Conservation (phyloP, 2,888 invertebrate species). For the Neoscelio sp. region DNA sequence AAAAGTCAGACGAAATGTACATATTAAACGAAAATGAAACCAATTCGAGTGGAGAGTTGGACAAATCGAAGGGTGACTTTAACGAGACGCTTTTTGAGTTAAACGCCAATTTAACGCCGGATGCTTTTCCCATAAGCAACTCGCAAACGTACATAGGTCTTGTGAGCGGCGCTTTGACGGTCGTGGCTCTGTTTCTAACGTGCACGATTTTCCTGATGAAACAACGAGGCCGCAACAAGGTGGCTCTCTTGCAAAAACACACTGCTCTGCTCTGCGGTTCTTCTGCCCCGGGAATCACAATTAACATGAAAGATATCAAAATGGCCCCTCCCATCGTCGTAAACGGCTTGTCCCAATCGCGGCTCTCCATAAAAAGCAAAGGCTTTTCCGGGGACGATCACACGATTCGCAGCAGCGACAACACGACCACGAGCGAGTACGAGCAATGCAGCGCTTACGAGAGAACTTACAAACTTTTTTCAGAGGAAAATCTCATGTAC, state of each 20-base stretch:
- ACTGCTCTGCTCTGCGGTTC: constrained; percentile 85
- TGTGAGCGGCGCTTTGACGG: constrained; percentile 88
- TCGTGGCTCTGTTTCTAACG: constrained; percentile 87
- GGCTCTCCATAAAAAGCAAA: constrained; percentile 83
- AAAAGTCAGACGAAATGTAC: constrained; percentile 60
- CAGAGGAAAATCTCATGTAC: constrained; percentile 75
- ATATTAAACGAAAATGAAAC: constrained; percentile 65
- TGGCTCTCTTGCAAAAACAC: constrained; percentile 87
- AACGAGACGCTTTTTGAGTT: constrained; percentile 77
- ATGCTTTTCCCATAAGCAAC: constrained; percentile 85
- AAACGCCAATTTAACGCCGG: constrained; percentile 83
- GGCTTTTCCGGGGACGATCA: constrained; percentile 72
- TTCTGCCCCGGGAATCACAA: constrained; percentile 85
- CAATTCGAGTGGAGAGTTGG: constrained; percentile 35
- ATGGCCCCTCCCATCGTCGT: constrained; percentile 85
- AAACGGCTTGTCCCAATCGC: constrained; percentile 84
- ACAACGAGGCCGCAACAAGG: constrained; percentile 86
- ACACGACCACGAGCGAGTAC: constrained; percentile 82
- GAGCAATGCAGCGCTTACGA: constrained; percentile 78
- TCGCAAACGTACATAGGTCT: constrained; percentile 84
- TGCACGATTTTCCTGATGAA: constrained; percentile 88
- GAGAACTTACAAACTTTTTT: constrained; percentile 77
- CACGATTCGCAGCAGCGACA: constrained; percentile 83
- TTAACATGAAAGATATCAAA: constrained; percentile 86
- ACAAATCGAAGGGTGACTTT: constrained; percentile 65